phyloP scores from a whole-genome alignment of 2,797 vertebrate species.

The Simalia tracyae region DNA sequence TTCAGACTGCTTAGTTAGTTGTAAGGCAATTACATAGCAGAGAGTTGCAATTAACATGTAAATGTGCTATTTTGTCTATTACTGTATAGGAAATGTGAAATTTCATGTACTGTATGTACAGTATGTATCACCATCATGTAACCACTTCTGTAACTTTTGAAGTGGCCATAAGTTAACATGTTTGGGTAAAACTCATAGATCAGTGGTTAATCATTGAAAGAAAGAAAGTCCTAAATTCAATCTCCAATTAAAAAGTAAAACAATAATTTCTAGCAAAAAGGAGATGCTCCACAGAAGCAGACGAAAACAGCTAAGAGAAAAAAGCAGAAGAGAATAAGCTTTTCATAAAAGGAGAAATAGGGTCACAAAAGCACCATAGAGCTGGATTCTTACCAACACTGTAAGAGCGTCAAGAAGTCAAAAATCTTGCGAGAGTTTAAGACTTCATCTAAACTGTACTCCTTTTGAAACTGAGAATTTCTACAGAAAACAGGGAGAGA shows the following conservation, averaged over 20 bases:
- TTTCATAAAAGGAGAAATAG: background rate
- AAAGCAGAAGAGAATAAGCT: background rate
- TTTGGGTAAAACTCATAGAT: background rate
- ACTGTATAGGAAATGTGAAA: background rate
- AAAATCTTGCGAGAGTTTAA: conserved; percentile 83
- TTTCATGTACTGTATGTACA: background rate
- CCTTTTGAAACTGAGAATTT: conserved; percentile 90
- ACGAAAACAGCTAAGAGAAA: background rate
- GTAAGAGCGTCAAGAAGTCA: conserved; percentile 90
- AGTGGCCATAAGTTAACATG: background rate
- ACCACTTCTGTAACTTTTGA: background rate
- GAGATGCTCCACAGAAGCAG: background rate
- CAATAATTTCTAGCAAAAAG: background rate
- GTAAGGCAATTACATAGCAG: background rate
- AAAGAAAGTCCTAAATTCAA: background rate
- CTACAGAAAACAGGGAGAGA: conserved; percentile 69
- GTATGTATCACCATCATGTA: background rate
- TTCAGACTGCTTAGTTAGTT: background rate
- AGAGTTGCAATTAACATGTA: background rate
- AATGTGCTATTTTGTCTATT: background rate
- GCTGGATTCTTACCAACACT: conserved; percentile 89
- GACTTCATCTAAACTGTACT: conserved; percentile 91
- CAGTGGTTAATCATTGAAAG: background rate
- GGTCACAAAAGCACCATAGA: background rate
- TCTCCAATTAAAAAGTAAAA: background rate